Conservation (phyloP, 2,888 invertebrate genomes). For the Adelognathus sp. region DNA sequence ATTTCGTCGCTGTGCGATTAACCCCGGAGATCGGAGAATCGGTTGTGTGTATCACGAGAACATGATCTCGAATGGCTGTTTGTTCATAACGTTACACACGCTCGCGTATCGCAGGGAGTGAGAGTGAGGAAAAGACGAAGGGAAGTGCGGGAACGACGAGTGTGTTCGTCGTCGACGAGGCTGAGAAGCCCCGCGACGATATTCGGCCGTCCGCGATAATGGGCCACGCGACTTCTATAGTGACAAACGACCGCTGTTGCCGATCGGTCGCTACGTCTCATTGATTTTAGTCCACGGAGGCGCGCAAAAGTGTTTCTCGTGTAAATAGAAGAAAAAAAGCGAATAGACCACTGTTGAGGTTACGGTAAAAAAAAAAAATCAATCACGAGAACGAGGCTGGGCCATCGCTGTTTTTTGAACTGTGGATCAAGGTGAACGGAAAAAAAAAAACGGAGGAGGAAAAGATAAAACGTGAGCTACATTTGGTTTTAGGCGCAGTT, state of each 20-base stretch:
- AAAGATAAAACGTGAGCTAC: not conserved
- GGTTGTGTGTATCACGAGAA: not conserved
- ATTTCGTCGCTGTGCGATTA: conserved; percentile 52
- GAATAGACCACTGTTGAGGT: not conserved
- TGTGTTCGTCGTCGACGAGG: not conserved
- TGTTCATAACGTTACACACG: too few relatives aligned
- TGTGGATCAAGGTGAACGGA: not conserved
- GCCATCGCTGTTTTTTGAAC: not conserved
- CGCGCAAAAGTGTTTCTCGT: not conserved
- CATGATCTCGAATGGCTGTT: not conserved
- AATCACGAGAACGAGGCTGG: not conserved
- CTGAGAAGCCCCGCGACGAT: conserved; percentile 36
- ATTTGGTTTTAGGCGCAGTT: conserved; percentile 30
- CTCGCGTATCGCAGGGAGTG: too few relatives aligned
- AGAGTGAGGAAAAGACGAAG: conserved; percentile 21
- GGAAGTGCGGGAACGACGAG: not conserved
- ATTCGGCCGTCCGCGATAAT: conserved; percentile 51
- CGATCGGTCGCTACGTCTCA: conserved; percentile 32
- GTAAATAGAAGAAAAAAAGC: not conserved
- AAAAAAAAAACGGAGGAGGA: not conserved
- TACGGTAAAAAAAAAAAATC: not conserved
- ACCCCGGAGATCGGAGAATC: conserved; percentile 43
- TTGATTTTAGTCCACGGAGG: not conserved
- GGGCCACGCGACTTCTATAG: conserved; percentile 46
- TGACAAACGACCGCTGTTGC: conserved; percentile 24